Evolutionary conservation across 2,888 invertebrate genomes (phyloP).

Genomic region (Actias luna): DNA sequence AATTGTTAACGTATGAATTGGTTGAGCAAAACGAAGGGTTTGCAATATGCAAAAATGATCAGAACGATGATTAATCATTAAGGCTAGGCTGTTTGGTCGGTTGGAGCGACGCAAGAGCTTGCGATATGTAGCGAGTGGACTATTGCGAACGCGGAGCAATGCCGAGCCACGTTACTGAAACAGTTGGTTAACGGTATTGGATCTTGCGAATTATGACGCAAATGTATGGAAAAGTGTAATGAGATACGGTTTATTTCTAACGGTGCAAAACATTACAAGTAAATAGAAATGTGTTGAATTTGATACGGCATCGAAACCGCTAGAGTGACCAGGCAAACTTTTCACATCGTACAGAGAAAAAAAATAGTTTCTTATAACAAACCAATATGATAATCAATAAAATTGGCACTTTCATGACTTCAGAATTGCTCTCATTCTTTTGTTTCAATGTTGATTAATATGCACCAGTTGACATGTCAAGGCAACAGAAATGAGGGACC

Average conservation of each 20-base stretch:
- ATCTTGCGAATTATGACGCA: conserved; percentile 58
- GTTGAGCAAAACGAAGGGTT: conserved; percentile 37
- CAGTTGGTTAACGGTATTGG: conserved; percentile 69
- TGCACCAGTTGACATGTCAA: conserved; percentile 26
- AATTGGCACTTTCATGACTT: neutral
- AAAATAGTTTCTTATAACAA: neutral
- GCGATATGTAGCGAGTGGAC: conserved; percentile 70
- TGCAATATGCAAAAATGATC: conserved; percentile 44
- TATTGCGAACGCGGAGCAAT: conserved; percentile 65
- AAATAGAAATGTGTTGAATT: conserved; percentile 17
- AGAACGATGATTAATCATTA: conserved; percentile 65
- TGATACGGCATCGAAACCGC: conserved; percentile 26
- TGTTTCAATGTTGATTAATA: conserved; percentile 8
- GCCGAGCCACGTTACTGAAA: conserved; percentile 60
- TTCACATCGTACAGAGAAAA: neutral
- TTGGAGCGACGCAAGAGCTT: conserved; percentile 69
- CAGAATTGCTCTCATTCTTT: conserved; percentile 5
- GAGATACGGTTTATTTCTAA: conserved; percentile 47
- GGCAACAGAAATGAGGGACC: conserved; percentile 33
- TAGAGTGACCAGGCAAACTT: neutral
- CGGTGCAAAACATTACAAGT: conserved; percentile 55
- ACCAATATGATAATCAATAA: neutral
- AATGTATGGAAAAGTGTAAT: conserved; percentile 61
- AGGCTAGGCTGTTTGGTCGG: conserved; percentile 54
- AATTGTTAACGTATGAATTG: neutral